Base-by-base conservation (phyloP, 2,113 vertebrate genomes). In the Sigmodon hispidus region DNA sequence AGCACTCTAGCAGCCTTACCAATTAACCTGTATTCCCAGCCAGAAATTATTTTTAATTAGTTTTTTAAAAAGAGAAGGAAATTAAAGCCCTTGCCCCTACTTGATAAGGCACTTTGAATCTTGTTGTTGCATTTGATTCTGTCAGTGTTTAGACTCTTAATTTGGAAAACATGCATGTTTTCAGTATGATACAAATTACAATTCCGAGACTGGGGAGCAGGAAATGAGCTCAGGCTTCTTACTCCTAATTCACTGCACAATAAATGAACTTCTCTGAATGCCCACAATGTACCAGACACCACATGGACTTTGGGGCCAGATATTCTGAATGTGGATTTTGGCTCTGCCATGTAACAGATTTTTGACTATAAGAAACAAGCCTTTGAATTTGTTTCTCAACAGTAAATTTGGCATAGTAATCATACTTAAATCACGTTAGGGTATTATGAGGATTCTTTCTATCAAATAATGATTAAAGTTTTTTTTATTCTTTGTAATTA, bases 131-230 rank as follows among this genome's bases (percentile, higher is more conserved):
- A 85, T 73, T 97, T 85, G 75, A 63, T 50, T 91, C 31, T 72
- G 13, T 70, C 73, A 92, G 40, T 75, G 80, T 95, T 92, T 50
- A 34, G 50, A 55, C 45, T 73, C 48, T 87, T 94, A 88, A 80
- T 86, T 81, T 95, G 59, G 17, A 89, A 95, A 86, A 2, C 69
- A 19, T 75, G 52, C 70, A 70, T 76, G 15, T 89, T 22, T 93
- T 93, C 43, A 83, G 19, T 94, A 57, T 48, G 26, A 55, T 81
- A 89, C 61, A 92, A 90, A 69, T 91, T 90, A 88, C 95, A 92
- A 87, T 95, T 87, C 48, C 92, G 80, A 93, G 48, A 83, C 29
- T 86, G 76, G 75, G 61, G 45, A 24, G 65, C 75, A 34, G 31
- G 31, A 29, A 4, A 34, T 67, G 31, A 67, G 31, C 65, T 67